These are phyloP conservation scores for Polymixis lichenea DNA, from an alignment of 2,888 invertebrate genomes.

Conservation along the genomic window DNA sequence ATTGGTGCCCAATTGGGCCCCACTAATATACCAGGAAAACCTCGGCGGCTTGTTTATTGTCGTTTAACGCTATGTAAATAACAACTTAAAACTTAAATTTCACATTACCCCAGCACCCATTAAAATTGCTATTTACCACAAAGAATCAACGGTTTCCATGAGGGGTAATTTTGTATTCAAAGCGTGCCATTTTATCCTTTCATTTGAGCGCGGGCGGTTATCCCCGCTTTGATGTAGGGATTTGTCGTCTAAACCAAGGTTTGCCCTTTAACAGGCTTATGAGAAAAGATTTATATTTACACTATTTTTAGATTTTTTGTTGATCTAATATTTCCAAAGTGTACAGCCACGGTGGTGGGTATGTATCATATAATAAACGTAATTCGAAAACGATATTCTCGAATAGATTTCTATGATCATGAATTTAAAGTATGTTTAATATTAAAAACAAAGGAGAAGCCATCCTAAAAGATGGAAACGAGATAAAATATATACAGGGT, in stretches of 20 bases:
- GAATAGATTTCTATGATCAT: background rate
- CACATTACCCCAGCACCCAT: background rate
- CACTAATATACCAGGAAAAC: background rate
- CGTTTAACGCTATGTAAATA: conserved; percentile 6
- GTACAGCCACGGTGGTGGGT: background rate
- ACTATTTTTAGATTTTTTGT: conserved; percentile 33
- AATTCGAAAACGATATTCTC: background rate
- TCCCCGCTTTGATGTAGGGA: conserved; percentile 42
- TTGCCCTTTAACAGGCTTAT: conserved; percentile 21
- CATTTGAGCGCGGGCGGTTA: conserved; percentile 33
- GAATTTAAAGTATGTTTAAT: background rate
- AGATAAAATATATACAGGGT: background rate
- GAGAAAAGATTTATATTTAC: conserved; percentile 28
- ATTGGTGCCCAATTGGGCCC: conserved; percentile 28
- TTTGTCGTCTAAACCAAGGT: conserved; percentile 51
- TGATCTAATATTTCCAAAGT: background rate
- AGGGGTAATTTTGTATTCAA: conserved; percentile 57
- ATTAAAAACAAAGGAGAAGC: background rate
- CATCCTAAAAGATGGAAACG: background rate
- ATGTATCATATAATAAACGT: background rate
- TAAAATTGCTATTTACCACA: conserved; percentile 17
- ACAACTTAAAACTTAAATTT: background rate
- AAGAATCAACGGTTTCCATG: conserved; percentile 27
- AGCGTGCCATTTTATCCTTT: conserved; percentile 37
- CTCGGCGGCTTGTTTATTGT: background rate